Base-by-base conservation (phyloP, 2,113 vertebrate genomes). In the Macroglossus sobrinus region DNA sequence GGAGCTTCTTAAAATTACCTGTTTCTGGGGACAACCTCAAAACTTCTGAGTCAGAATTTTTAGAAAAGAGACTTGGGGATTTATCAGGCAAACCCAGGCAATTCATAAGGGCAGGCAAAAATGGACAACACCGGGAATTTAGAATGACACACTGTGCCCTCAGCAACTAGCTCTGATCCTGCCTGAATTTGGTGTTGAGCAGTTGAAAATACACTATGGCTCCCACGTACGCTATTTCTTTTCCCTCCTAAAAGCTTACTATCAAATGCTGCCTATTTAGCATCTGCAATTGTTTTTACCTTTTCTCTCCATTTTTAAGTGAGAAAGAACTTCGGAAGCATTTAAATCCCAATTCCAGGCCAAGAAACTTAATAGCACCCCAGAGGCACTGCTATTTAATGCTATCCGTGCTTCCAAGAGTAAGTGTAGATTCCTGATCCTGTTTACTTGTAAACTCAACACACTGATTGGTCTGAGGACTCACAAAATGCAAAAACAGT, bases 271-370 rank as follows among this genome's bases (percentile, higher is more conserved):
- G 12, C 28, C 24, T 74, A 50, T 50, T 87, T 61, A 80, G 21
- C 71, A 92, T 87, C 91, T 95, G 72, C 79, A 74, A 72, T n/a
- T 79, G 21, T 63, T 81, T 79, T 53, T 43, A 88, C 30, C 43
- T 75, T 74, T 33, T 64, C 14, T 87, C 24, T 63, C 21, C 10
- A 86, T 57, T 84, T 40, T 64, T 82, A 91, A 5, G 5, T 74
- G 30, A 89, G 50, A 95, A 81, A 76, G 33, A 30, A 74, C 45
- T 50, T 94, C 35, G 15, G 22, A 64, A 90, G 11, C 7, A 57
- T 68, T 85, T 59, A 93, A 82, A 80, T 69, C 19, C 10, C 28
- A 87, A 13, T 85, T 57, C 63, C 87, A 40, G 80, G 24, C 33
- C 84, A 89, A 91, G 69, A 35, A 13, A 64, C 33, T 38, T 91